Conservation (phyloP, 2,113 vertebrate genomes). For the Eidolon helvum region DNA sequence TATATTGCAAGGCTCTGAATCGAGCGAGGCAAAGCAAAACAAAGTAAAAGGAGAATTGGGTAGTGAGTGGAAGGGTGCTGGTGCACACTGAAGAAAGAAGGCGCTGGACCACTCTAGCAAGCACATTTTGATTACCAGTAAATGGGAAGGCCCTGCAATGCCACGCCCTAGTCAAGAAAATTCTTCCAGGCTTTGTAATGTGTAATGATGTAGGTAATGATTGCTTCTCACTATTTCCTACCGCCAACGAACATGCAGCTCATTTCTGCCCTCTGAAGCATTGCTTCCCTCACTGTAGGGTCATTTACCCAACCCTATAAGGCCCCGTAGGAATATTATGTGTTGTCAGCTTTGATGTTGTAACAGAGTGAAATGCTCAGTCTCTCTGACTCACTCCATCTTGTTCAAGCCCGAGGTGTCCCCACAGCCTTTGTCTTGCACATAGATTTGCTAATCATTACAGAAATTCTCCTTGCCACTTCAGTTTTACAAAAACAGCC, state of each 20-base stretch:
- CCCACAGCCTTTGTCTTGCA: not conserved
- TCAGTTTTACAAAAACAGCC: not conserved
- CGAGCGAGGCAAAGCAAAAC: not conserved
- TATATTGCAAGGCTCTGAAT: conserved; percentile 21
- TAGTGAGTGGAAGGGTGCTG: not conserved
- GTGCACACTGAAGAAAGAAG: not conserved
- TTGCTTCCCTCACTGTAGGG: not conserved
- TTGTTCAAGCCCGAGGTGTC: not conserved
- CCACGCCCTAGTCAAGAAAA: not conserved
- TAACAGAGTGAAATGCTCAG: not conserved
- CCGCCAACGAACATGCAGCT: not conserved
- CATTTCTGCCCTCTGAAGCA: not conserved
- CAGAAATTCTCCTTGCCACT: not conserved
- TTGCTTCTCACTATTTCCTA: not conserved
- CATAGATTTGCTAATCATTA: not conserved
- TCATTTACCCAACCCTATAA: not conserved
- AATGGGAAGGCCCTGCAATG: not conserved
- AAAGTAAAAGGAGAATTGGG: not conserved
- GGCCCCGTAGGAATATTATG: not conserved
- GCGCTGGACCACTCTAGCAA: fast-evolving
- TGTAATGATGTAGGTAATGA: not conserved
- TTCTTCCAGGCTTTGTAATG: not conserved
- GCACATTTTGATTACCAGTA: not conserved
- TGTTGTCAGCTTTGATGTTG: too few species aligned
- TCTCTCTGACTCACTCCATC: not conserved